Base-by-base conservation (phyloP, 2,797 vertebrate genomes). In the Anolis apletophallus region DNA sequence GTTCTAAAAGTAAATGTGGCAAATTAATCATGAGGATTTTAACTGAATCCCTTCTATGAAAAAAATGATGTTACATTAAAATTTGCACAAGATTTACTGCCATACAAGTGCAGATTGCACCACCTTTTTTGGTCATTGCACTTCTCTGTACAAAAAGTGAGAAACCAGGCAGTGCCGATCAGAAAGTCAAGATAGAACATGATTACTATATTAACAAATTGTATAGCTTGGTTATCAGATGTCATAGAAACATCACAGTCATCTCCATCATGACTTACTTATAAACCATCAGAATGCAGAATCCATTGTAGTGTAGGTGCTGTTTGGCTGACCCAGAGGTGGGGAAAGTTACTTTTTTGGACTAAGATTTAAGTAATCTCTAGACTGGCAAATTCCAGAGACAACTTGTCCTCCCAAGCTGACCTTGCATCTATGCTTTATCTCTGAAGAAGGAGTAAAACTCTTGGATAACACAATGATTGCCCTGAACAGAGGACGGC, bases 1-100 rank as follows among this genome's bases (percentile, higher is more conserved):
- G 72, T 7, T 85, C 12, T 74, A 16, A 85, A 90, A 88, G 78
- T 6, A 83, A 88, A 52, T 3, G 85, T 50, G 59, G 50, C 29
- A 83, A 52, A 0, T 4, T 19, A 88, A 84, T 34, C 12, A 57
- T 10, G 46, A 9, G 26, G 67, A 9, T 88, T 0, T 19, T 52
- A 80, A 57, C 1, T 19, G 59, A 68, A 55, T 54, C 55, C 1
- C 54, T 32, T 74, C 59, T 78, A 29, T 13, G 2, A 55, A 23
- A 52, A 26, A 55, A 67, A 68, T 6, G 13, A 36, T 84, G 80
- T 80, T 64, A 80, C 9, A 80, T 74, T 50, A 36, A 88, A 46
- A n/a, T 59, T 61, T 1, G 0, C 74, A 86, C 0, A 85, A 75
- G 40, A 54, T n/a, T 26, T 85, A 19, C 11, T 69, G 1, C 34